Evolutionary conservation across 2,888 invertebrate genomes (phyloP), one percentile per base, ranked within the genome.

Genomic region (Spodoptera picta): DNA sequence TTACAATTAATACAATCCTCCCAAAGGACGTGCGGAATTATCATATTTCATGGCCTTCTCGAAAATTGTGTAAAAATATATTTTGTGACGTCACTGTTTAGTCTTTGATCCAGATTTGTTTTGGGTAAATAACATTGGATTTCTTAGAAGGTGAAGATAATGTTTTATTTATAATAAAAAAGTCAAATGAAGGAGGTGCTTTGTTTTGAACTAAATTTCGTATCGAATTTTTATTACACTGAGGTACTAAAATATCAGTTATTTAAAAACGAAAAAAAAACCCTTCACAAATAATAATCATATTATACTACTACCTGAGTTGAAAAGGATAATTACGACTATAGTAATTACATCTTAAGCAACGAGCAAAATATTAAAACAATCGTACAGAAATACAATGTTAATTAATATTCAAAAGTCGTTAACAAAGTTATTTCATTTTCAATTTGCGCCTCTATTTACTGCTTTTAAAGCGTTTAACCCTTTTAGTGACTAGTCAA

Each of bases 401-500:
- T 78, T 82, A 77, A 81, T 85, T 83, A 81, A 81, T 80, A 82
- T 85, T 82, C 77, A 74, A 76, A 83, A 83, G 70, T 81, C 73
- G 77, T 75, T 80, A 79, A 79, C 79, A 73, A 79, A 80, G 76
- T 81, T 83, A 83, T 81, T 80, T 77, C 72, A 80, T 81, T 83
- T 83, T 81, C 82, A 81, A 82, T 85, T 81, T 75, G 75, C 60
- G 69, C 72, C 70, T 80, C 75, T 82, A 80, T 84, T 82, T 76
- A 67, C 65, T 60, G 60, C 66, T 64, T 70, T 66, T 65, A 73
- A 79, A 80, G 65, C 74, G 65, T 79, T 83, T 71, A 83, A 81
- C 84, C 86, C 83, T 83, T 81, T 82, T 74, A 81, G 78, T 80
- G 78, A 85, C 77, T 83, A 79, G 81, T 81, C 78, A 85, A 85